Base-by-base conservation (phyloP, 2,888 invertebrate species). In the Strigamia maritima region DNA sequence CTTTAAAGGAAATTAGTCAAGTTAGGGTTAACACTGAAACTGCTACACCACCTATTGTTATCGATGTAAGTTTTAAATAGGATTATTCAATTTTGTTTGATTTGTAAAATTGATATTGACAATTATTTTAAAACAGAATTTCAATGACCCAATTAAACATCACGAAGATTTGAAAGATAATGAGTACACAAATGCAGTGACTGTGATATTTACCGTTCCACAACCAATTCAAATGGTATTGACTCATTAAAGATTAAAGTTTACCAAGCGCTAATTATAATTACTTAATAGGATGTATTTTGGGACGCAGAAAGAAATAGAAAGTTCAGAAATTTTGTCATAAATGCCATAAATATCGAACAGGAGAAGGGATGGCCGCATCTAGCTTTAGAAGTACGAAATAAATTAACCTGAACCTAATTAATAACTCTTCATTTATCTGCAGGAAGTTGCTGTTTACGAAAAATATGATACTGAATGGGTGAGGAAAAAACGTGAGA, bases 261-360 rank as follows among this genome's bases (percentile, higher is more conserved):
- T 49, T 49, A n/a, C 8, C 14, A 4, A 70, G 4, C 22, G 12
- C 26, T 24, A 31, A n/a, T 26, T 26, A 6, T 75, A 31, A 16
- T 75, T 14, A 31, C 26, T 75, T 35, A 14, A 12, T 75, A 75
- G 75, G 75, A 75, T 75, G 28, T 75, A 6, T 75, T 31, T 75
- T 75, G 75, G 75, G 28, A 75, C 24, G 75, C 28, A 75, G 75
- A 75, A 26, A 28, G 75, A n/a, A 75, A 75, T 75, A 28, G 35
- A n/a, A 22, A 26, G 14, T 75, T 75, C n/a, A 19, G 75, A n/a
- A 75, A 75, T 31, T 75, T 75, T 26, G 75, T 75, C 16, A 26
- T 35, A 24, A 35, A 75, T n/a, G 75, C 26, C 7, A 35, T 75
- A 24, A 75, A 75, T 75, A 28, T 31, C 26, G 31, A 75, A 16